Evolutionary conservation across 2,113 vertebrate species (phyloP).

Genomic region (Cynocephalus volans): DNA sequence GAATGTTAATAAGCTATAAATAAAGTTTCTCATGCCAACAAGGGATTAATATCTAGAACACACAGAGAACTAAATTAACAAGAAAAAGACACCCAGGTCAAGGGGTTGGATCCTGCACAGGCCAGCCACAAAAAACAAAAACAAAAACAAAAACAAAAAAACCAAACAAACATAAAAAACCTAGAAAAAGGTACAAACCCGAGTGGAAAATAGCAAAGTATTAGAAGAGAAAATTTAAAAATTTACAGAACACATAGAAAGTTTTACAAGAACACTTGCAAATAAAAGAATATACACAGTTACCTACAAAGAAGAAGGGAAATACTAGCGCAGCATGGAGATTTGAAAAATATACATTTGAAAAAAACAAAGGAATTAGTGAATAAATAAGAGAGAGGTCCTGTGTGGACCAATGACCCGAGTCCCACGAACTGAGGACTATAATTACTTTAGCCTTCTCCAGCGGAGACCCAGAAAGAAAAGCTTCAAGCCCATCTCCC

Average conservation of each 20-base stretch:
- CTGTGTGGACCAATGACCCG: background rate
- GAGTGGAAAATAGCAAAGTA: background rate
- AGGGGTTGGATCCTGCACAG: too few species aligned
- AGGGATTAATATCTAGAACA: background rate
- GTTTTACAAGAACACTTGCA: background rate
- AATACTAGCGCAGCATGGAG: too few species aligned
- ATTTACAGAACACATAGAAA: background rate
- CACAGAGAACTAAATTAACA: background rate
- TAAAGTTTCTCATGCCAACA: background rate
- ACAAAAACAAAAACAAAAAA: too few species aligned
- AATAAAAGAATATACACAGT: background rate
- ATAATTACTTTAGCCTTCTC: background rate
- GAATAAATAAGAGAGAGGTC: background rate
- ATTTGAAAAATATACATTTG: background rate
- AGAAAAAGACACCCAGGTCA: background rate
- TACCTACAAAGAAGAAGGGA: background rate
- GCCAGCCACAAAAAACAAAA: too few species aligned
- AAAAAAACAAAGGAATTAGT: background rate
- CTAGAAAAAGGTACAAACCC: background rate
- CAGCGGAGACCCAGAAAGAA: background rate
- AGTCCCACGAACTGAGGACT: background rate
- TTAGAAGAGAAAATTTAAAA: constrained; percentile 34
- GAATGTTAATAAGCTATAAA: background rate
- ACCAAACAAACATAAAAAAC: too few species aligned
- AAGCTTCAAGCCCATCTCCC: background rate